Percentiles rank a stretch among this genome's conserved stretches.
Conservation (phyloP, 2,888 invertebrate species). For the Agriopis leucophaearia region DNA sequence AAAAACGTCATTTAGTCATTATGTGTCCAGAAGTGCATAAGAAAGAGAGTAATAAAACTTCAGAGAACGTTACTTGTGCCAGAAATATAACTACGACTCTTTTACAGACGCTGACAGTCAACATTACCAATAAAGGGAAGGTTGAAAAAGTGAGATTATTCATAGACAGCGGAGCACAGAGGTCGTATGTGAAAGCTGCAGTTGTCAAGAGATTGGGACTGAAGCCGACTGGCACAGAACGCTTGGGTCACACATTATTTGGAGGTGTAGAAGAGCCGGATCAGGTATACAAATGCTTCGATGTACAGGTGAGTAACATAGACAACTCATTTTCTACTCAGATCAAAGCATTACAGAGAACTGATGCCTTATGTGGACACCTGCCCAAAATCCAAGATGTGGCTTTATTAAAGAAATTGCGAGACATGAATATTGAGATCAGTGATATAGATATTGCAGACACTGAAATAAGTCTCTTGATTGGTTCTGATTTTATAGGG, state of each 20-base stretch:
- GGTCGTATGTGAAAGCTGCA: slow-evolving; percentile 6
- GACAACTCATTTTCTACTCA: not conserved
- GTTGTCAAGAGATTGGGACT: not conserved
- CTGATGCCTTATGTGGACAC: not conserved
- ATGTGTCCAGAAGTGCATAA: not conserved
- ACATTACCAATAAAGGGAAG: slow-evolving; percentile 1
- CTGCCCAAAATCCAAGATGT: no score
- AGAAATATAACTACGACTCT: not conserved
- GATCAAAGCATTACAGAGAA: slow-evolving; percentile 4
- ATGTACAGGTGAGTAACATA: not conserved
- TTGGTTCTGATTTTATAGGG: slow-evolving; percentile 5
- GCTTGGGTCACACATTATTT: slow-evolving; percentile 4
- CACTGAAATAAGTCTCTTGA: no score
- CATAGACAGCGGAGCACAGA: slow-evolving; percentile 10
- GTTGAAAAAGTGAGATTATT: slow-evolving; percentile 1
- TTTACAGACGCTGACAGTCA: slow-evolving; percentile 5
- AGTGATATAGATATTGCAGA: no score
- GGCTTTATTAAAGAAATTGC: no score
- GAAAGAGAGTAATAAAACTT: not conserved
- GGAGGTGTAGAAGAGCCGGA: not conserved
- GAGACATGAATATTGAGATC: no score
- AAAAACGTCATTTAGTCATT: not conserved
- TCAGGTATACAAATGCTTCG: not conserved
- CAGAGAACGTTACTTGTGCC: not conserved
- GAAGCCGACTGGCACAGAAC: not conserved